Evolutionary conservation across 2,113 vertebrate genomes (phyloP).

Genomic region (Leptobrachium leishanense): DNA sequence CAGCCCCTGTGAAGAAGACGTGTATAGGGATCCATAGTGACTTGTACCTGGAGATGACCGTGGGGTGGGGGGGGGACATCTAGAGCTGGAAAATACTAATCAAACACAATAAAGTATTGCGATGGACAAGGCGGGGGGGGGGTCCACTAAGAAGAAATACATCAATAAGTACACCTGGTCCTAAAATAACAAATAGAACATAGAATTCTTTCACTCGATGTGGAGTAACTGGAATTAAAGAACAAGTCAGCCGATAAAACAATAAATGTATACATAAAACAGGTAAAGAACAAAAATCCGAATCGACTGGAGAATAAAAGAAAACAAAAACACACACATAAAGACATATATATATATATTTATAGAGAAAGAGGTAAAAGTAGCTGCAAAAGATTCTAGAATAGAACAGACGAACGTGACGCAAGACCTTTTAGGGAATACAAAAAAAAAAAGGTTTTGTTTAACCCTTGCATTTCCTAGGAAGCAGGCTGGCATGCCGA

Average conservation of each 20-base stretch:
- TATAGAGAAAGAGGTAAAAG: neutral
- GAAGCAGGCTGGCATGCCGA: neutral
- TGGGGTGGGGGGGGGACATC: no score
- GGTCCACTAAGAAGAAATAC: neutral
- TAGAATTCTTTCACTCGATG: neutral
- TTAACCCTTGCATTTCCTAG: no score
- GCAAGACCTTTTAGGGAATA: no score
- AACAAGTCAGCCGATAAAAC: no score
- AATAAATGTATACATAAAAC: no score
- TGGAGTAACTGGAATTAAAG: neutral
- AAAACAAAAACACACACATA: no score
- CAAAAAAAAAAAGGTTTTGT: no score
- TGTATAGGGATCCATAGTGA: neutral
- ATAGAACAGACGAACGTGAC: no score
- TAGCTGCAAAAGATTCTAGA: no score
- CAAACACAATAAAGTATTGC: neutral
- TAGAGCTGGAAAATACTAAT: neutral
- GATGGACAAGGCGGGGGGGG: no score
- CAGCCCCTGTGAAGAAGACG: slow-evolving; percentile 22
- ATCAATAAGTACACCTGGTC: slow-evolving; percentile 31
- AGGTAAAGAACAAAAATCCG: neutral
- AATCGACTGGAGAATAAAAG: neutral
- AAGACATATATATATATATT: no score
- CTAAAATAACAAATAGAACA: neutral
- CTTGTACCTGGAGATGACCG: neutral